Evolutionary conservation across 2,113 vertebrate genomes (phyloP), one percentile per base, ranked within the genome.

Genomic region (Chamaea fasciata): DNA sequence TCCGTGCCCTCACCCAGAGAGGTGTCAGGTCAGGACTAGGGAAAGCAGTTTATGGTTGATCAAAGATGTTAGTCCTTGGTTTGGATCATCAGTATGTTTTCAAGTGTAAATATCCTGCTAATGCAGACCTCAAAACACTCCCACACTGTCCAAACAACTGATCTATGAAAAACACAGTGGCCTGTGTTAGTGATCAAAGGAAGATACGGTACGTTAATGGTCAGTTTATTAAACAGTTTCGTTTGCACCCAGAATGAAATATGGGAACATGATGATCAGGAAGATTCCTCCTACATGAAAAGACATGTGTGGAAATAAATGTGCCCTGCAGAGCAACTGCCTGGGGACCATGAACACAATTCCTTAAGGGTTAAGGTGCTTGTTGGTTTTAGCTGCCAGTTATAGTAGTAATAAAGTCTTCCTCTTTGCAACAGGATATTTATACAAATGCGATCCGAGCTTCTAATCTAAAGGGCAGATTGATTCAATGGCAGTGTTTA

Each of bases 41-140:
- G 63, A 86, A 89, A 49, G 89, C 79, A 65, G 68, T 94, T 94
- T 93, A 80, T 83, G 80, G 92, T 46, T 96, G 89, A 97, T 96
- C 94, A 96, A 96, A 96, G 94, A 95, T 91, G 74, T 87, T 74
- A 94, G 73, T 57, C 62, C 74, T 94, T 81, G 88, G 80, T 88
- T 94, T 86, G 87, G 92, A 80, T 93, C 90, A 84, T 73, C 77
- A 69, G 89, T 78, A 84, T 89, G 83, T 97, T 96, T 97, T 94
- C 91, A 95, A 95, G 92, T 94, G 89, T 96, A 97, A 97, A 97
- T 97, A 97, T 96, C 95, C 96, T 96, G 94, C 94, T 96, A 95
- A 92, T 67, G 83, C 84, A 94, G 85, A 60, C 91, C 85, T 95
- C 63, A 44, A 5, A 94, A 91, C 91, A 84, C 95, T 97, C 95